Evolutionary conservation across 2,888 invertebrate genomes (phyloP).

Genomic region (Drosophila aldrichi): DNA sequence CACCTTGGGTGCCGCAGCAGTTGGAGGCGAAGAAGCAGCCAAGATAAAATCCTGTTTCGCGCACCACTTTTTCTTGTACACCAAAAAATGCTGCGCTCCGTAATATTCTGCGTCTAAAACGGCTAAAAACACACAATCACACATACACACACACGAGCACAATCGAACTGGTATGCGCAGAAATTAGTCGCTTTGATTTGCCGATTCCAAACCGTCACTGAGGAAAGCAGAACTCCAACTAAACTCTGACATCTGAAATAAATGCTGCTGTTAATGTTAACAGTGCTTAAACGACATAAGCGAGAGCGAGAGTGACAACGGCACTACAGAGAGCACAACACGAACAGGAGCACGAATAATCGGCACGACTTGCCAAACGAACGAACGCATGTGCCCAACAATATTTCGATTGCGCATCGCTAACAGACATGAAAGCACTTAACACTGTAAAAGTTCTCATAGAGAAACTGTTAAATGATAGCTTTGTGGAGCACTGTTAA

Average conservation of each 20-base stretch:
- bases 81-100: slow-evolving; percentile 47
- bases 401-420: slow-evolving; percentile 5
- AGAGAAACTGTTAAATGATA: not conserved
- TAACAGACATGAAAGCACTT: slow-evolving; percentile 1
- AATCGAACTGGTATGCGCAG: not conserved
- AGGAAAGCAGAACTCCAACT: slow-evolving; percentile 52
- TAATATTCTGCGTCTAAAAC: slow-evolving; percentile 46
- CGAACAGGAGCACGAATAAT: slow-evolving; percentile 1
- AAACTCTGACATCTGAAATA: slow-evolving; percentile 20
- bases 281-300: slow-evolving; percentile 6
- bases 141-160: not conserved
- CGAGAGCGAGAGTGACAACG: not conserved
- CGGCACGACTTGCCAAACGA: not conserved
- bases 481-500: slow-evolving; percentile 2
- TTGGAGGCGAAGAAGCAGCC: slow-evolving; percentile 8
- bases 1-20: slow-evolving; percentile 40
- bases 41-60: slow-evolving; percentile 32
- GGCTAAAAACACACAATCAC: slow-evolving; percentile 7
- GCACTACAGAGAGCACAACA: slow-evolving; percentile 3
- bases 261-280: slow-evolving; percentile 29
- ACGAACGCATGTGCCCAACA: not conserved
- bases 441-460: not conserved
- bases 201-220: slow-evolving; percentile 26
- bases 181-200: not conserved
- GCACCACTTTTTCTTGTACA: slow-evolving; percentile 55